These are phyloP conservation scores for Herminia tarsipennalis DNA, from an alignment of 2,888 invertebrate species.

Conservation along the genomic window DNA sequence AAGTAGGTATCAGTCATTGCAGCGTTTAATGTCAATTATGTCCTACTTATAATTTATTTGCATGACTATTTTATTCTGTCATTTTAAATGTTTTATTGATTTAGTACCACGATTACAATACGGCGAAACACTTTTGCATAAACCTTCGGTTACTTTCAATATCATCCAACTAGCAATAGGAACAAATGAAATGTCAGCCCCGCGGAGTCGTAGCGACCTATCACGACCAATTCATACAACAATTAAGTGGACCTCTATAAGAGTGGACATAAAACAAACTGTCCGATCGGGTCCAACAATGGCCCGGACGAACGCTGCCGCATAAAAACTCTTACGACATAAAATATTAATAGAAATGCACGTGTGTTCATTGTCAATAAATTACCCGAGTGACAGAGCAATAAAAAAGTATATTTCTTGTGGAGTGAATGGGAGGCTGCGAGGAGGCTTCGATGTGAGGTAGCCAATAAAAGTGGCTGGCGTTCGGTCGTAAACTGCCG, in stretches of 20 bases:
- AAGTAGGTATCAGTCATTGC: too few relatives aligned
- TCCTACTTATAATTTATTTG: conserved; percentile 12
- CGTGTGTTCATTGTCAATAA: conserved; percentile 85
- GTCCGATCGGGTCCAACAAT: conserved; percentile 67
- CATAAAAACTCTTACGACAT: conserved; percentile 80
- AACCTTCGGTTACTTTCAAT: conserved; percentile 46
- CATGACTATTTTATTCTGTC: conserved; percentile 17
- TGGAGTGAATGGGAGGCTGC: conserved; percentile 83
- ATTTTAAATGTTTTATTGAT: conserved; percentile 22
- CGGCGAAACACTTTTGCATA: conserved; percentile 30
- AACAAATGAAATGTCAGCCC: conserved; percentile 45
- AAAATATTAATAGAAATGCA: conserved; percentile 86
- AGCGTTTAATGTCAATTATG: conserved; percentile 7
- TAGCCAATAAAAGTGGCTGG: conserved; percentile 84
- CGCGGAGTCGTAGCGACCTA: conserved; percentile 45
- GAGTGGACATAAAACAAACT: conserved; percentile 76
- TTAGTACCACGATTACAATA: conserved; percentile 1
- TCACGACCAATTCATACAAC: conserved; percentile 63
- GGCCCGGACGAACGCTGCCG: conserved; percentile 60
- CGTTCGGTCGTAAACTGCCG: conserved; percentile 78
- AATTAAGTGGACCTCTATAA: conserved; percentile 63
- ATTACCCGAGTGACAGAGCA: conserved; percentile 84
- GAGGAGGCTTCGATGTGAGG: conserved; percentile 81
- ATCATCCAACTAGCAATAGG: conserved; percentile 43
- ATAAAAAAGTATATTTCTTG: conserved; percentile 84